Conservation (phyloP, 2,888 invertebrate species). For the Tethea ocularis region DNA sequence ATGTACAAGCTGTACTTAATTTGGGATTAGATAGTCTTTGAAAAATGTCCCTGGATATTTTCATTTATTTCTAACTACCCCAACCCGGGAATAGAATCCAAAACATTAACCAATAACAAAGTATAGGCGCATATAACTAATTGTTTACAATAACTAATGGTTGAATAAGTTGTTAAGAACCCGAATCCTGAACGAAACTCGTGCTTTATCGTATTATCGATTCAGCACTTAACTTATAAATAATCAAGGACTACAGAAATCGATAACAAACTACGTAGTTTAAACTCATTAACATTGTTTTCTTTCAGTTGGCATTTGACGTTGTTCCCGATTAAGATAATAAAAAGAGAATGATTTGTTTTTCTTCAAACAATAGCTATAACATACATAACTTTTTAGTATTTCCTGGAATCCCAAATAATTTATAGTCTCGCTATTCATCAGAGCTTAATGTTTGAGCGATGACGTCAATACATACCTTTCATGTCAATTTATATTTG, state of each 20-base stretch:
- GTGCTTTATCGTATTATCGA: neutral
- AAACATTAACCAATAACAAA: too few relatives aligned
- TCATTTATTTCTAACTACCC: too few relatives aligned
- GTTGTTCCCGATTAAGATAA: neutral
- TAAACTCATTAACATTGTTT: neutral
- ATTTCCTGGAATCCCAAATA: neutral
- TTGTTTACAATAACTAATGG: too few relatives aligned
- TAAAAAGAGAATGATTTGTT: conserved; percentile 1
- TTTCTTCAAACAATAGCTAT: neutral
- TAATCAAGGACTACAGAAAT: neutral
- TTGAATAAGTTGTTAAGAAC: too few relatives aligned
- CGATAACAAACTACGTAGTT: neutral
- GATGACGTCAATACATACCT: neutral
- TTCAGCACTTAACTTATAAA: neutral
- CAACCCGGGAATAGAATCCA: too few relatives aligned
- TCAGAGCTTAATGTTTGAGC: neutral
- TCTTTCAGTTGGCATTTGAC: neutral
- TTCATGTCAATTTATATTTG: neutral
- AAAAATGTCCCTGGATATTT: too few relatives aligned
- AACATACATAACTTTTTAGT: neutral
- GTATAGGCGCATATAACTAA: too few relatives aligned
- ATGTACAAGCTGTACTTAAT: too few relatives aligned
- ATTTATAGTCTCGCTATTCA: neutral
- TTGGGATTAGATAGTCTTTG: too few relatives aligned
- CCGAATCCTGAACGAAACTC: too few relatives aligned